phyloP scores from a whole-genome alignment of 2,888 invertebrate species.

The Aspidapion aeneum region DNA sequence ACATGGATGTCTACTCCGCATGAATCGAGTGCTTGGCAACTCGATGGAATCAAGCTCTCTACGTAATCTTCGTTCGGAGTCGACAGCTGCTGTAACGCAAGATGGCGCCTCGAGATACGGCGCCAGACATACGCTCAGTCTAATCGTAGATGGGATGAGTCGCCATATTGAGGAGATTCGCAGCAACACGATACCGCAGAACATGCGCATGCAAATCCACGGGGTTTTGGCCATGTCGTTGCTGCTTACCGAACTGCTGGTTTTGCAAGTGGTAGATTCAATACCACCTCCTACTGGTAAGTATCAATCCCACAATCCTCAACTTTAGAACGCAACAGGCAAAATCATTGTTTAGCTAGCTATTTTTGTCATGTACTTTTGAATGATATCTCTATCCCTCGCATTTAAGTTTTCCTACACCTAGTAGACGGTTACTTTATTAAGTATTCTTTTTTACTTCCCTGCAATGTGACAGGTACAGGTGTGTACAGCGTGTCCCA shows the following conservation, averaged over 20 bases:
- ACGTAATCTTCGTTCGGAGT: slow-evolving; percentile 21
- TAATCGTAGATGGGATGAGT: slow-evolving; percentile 49
- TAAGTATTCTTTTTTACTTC: too few species aligned
- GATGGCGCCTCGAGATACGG: slow-evolving; percentile 42
- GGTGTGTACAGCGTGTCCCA: too few species aligned
- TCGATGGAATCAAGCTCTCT: slow-evolving; percentile 23
- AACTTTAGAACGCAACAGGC: too few species aligned
- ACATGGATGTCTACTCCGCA: slow-evolving; percentile 39
- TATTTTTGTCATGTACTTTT: too few species aligned
- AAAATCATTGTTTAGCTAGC: too few species aligned
- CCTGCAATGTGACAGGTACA: too few species aligned
- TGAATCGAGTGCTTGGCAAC: slow-evolving; percentile 38
- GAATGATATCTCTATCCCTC: too few species aligned
- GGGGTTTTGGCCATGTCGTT: slow-evolving; percentile 48
- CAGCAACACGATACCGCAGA: slow-evolving; percentile 26
- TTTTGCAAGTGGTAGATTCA: slow-evolving; percentile 49
- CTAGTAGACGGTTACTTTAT: too few species aligned
- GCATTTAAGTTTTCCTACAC: too few species aligned
- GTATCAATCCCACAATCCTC: neutral
- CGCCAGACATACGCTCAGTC: slow-evolving; percentile 47
- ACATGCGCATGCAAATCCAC: slow-evolving; percentile 36
- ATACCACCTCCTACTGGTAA: slow-evolving; percentile 41
- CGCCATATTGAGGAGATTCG: slow-evolving; percentile 49
- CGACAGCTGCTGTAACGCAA: slow-evolving; percentile 35
- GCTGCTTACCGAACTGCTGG: slow-evolving; percentile 49